Evolutionary conservation across 2,888 invertebrate genomes (phyloP), one percentile per base, ranked within the genome.

Genomic region (Siphlonurus alternatus): DNA sequence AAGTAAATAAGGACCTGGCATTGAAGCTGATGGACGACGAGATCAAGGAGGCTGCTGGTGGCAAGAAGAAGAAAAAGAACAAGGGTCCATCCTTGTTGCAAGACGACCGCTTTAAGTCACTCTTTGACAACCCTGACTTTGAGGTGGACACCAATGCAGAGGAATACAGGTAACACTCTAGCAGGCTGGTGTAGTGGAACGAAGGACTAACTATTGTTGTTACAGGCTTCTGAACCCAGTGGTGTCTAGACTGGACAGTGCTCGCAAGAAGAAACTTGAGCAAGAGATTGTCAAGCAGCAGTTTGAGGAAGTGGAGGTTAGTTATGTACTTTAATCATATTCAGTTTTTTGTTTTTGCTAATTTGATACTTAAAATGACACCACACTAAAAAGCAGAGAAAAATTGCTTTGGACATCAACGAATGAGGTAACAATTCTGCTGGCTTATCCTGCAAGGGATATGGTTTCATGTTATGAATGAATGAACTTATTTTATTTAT

Each of bases 121-220:
- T 99, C 73, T 99, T 99, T 76, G 85, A 84, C 70, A 91, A 98
- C 78, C 87, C 93, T 15, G 93, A 95, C 73, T 98, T 91, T 75
- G 87, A 94, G 76, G 88, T 97, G 64, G 90, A 96, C 73, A 87
- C 84, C 70, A 84, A 84, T 72, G 85, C 90, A 61, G 91, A 93
- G 71, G 94, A 95, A 73, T 98, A 84, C 74, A 81, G 87, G 70
- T 74, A 69, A 59, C 24, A n/a, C n/a, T n/a, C n/a, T n/a, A n/a
- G n/a, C n/a, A n/a, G n/a, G n/a, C n/a, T n/a, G n/a, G n/a, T n/a
- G n/a, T n/a, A n/a, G n/a, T n/a, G n/a, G n/a, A n/a, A n/a, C n/a
- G n/a, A n/a, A n/a, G n/a, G n/a, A n/a, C n/a, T n/a, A n/a, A n/a
- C n/a, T n/a, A n/a, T 63, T 1, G 20, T 66, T 62, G 25, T 69